These are phyloP conservation scores for Metalampra italica DNA, from an alignment of 2,888 invertebrate genomes.

Conservation along the genomic window DNA sequence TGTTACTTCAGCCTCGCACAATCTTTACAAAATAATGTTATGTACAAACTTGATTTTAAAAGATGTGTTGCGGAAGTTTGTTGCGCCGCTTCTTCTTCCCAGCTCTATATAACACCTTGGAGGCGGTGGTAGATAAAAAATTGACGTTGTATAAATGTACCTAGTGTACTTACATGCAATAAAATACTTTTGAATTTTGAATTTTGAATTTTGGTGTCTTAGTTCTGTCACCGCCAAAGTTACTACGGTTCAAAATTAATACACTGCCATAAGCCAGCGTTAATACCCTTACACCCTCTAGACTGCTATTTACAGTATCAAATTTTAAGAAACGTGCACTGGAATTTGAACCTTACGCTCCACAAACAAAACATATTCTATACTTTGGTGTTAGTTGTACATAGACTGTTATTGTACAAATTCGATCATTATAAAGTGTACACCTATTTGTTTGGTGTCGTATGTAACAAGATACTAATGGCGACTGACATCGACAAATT, in stretches of 20 bases:
- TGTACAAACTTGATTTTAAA: too few species aligned
- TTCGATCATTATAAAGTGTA: slow-evolving; percentile 71
- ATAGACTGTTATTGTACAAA: slow-evolving; percentile 39
- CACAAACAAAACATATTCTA: slow-evolving; percentile 24
- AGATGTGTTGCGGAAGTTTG: too few species aligned
- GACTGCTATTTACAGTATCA: slow-evolving; percentile 70
- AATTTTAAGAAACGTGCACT: slow-evolving; percentile 47
- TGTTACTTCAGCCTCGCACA: too few species aligned
- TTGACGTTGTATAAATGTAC: too few species aligned
- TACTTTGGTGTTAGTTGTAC: slow-evolving; percentile 12
- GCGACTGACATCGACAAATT: slow-evolving; percentile 69
- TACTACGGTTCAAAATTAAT: slow-evolving; percentile 79
- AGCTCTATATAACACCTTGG: too few species aligned
- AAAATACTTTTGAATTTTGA: too few species aligned
- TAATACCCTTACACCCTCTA: slow-evolving; percentile 61
- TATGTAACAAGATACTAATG: slow-evolving; percentile 72
- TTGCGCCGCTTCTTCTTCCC: too few species aligned
- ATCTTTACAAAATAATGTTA: too few species aligned
- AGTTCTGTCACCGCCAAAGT: slow-evolving; percentile 77
- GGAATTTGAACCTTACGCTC: slow-evolving; percentile 25
- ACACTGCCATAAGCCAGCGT: slow-evolving; percentile 76
- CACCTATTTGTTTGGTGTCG: slow-evolving; percentile 75
- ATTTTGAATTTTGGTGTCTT: too few species aligned
- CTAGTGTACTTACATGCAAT: too few species aligned
- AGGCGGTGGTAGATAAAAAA: too few species aligned